Evolutionary conservation across 2,888 invertebrate species (phyloP).

Genomic region (Lymantria monacha): DNA sequence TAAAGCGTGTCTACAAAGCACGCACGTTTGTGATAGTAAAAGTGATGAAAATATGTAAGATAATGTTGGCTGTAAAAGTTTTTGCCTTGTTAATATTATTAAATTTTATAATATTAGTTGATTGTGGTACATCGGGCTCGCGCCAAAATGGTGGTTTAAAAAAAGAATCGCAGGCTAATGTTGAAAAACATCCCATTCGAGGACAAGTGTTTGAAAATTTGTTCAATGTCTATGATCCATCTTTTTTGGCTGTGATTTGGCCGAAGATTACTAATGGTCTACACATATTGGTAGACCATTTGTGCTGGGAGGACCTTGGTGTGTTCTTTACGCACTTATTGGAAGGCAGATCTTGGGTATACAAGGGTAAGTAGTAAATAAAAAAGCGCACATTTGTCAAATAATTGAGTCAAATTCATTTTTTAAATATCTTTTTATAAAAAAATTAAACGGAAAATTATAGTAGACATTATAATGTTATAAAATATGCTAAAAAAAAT

Average conservation of each 20-base stretch:
- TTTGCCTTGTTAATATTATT: constrained; percentile 25
- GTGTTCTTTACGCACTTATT: constrained; percentile 65
- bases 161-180: constrained; percentile 40
- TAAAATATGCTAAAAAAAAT: no score
- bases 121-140: constrained; percentile 27
- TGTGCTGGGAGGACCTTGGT: constrained; percentile 71
- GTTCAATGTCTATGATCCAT: constrained; percentile 69
- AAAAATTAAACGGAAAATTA: no score
- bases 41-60: constrained; percentile 32
- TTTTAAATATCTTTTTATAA: no score
- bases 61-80: constrained; percentile 37
- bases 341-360: constrained; percentile 75
- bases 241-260: constrained; percentile 71
- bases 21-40: constrained; percentile 25
- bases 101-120: constrained; percentile 29
- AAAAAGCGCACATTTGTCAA: constrained; percentile 13
- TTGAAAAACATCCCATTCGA: constrained; percentile 37
- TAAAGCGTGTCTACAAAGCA: constrained; percentile 17
- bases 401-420: no score
- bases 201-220: constrained; percentile 63
- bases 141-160: constrained; percentile 39
- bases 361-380: constrained; percentile 64
- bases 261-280: constrained; percentile 66
- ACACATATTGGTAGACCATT: constrained; percentile 59
- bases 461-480: no score